Percentiles rank a stretch among this genome's conserved stretches.
Evolutionary conservation across 2,888 invertebrate genomes (phyloP).

Genomic region (Scaptodrosophila latifasciaeformis): DNA sequence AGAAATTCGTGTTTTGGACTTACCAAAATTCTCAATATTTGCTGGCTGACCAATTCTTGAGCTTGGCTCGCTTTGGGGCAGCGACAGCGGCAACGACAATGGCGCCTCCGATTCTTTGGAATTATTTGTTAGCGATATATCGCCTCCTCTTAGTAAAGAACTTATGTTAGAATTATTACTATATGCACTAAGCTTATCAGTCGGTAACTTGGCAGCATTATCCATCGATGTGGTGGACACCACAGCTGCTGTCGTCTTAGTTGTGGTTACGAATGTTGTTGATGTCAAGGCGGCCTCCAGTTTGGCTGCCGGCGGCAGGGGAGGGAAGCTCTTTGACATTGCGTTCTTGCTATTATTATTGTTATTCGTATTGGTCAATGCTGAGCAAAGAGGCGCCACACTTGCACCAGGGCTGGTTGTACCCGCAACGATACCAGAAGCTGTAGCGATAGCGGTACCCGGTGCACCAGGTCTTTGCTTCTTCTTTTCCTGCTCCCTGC

Average conservation of each 20-base stretch:
- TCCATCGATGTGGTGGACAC: slow-evolving; percentile 25
- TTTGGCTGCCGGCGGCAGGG: neutral
- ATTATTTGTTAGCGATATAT: slow-evolving; percentile 19
- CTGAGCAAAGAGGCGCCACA: too few relatives aligned
- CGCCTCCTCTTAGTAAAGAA: slow-evolving; percentile 56
- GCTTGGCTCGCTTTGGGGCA: too few relatives aligned
- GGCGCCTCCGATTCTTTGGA: slow-evolving; percentile 31
- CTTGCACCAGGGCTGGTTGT: neutral
- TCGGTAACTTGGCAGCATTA: slow-evolving; percentile 48
- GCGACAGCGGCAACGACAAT: neutral
- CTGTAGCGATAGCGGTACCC: slow-evolving; percentile 15
- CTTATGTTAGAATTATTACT: slow-evolving; percentile 63
- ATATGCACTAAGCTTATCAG: slow-evolving; percentile 70
- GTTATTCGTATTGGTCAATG: slow-evolving; percentile 29
- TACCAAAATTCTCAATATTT: slow-evolving; percentile 20
- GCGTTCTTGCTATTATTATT: slow-evolving; percentile 27
- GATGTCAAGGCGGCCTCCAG: slow-evolving; percentile 22
- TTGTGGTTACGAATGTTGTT: slow-evolving; percentile 35
- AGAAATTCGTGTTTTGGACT: too few relatives aligned
- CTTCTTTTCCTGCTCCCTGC: slow-evolving; percentile 64
- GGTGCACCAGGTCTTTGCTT: slow-evolving; percentile 33
- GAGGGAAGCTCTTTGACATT: slow-evolving; percentile 24
- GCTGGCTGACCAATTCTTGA: slow-evolving; percentile 27
- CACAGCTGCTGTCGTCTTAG: slow-evolving; percentile 37
- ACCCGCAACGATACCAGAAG: slow-evolving; percentile 13